Evolutionary conservation across 2,888 invertebrate species (phyloP), one percentile per base, ranked within the genome.

Genomic region (Drosophila flavopinicola): DNA sequence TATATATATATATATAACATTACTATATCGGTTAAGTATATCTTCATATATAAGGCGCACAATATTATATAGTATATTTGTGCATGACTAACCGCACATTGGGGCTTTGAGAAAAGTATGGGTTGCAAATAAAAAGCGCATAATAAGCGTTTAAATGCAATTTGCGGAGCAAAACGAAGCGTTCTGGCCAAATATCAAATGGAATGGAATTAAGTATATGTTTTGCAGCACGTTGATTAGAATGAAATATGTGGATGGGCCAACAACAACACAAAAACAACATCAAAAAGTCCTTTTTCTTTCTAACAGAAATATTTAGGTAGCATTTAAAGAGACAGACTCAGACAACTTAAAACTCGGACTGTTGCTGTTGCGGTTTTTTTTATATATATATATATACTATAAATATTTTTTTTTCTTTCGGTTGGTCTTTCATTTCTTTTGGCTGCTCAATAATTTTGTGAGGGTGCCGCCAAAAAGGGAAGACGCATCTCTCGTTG

Each of bases 81-180:
- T 48, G 85, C 78, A 84, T 80, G 87, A 80, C 78, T 75, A 69
- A 42, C 39, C 37, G 65, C 58, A 63, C 79, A 68, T 56, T 82
- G 78, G 64, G 63, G 54, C 85, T n/a, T n/a, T n/a, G 25, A 63
- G 71, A 52, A 85, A 87, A 87, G 79, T 87, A 78, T 85, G 69
- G 86, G 86, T 74, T 86, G 73, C 78, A 76, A 75, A 87, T 82
- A 83, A 88, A 88, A 82, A 87, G 83, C 89, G 89, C 88, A 88
- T 87, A 88, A 88, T 88, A 86, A 86, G 89, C 89, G 88, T 88
- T 88, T 88, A 88, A 88, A 88, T 88, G 88, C 86, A 88, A 88
- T 88, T 88, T 88, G 77, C 86, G 78, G 63, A 25, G 63, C 82
- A 80, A 77, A 78, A 68, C 69, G 80, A 72, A 76, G 53, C 71